Evolutionary conservation across 2,888 invertebrate genomes (phyloP), one percentile per base, ranked within the genome.

Genomic region (Odontothrips loti): DNA sequence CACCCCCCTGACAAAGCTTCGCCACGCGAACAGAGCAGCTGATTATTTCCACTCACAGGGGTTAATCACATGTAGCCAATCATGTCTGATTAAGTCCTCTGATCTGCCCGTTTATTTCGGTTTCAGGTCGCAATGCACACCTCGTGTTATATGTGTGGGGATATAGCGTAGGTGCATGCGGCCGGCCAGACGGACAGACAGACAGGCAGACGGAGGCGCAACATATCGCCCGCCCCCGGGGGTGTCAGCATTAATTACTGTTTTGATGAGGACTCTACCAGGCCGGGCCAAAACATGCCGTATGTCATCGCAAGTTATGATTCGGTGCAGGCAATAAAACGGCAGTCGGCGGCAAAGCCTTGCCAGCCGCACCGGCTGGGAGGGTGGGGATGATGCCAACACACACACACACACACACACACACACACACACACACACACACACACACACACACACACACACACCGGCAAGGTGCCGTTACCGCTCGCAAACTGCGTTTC

Each of bases 261-360:
- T 75, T 75, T 75, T 75, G 68, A 75, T 75, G 68, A 75, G 68
- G 68, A 75, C 68, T 75, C 23, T 75, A 75, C 68, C 58, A 58
- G 68, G 23, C 23, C 68, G 11, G 23, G 68, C 68, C 68, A 75
- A 75, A 75, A 75, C 68, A 75, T 75, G 68, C 68, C 68, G 68
- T 75, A 75, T 75, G 68, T 75, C 68, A 75, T 75, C 68, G 68
- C 68, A 75, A 75, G 68, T 75, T 75, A 75, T 75, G 68, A 75
- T 75, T 75, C 68, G 68, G 68, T 27, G n/a, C 27, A 1, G 68
- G 68, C 27, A 75, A 75, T 75, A 75, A 75, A 75, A 75, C 68
- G 68, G 23, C 17, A 20, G 58, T 11, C 58, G 51, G 51, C 51
- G 12, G 51, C 58, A 17, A 10, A 51, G 58, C 58, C 58, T 58